Evolutionary conservation across 2,888 invertebrate genomes (phyloP), one percentile per base, ranked within the genome.

Genomic region (Molanna angustata): DNA sequence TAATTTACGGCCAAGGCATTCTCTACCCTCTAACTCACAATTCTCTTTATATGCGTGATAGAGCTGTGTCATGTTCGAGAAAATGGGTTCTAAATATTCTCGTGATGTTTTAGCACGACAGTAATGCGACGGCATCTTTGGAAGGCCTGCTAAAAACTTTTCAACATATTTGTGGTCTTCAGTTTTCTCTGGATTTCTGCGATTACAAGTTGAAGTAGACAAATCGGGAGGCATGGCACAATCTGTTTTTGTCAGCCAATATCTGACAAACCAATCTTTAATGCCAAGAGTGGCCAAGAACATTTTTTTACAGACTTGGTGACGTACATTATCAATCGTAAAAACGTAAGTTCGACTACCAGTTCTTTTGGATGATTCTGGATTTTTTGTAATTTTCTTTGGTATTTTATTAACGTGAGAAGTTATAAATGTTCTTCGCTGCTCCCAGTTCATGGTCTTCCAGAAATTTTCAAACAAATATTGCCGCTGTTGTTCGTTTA

Each of bases 371-470:
- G 3, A 17, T 18, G 39, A 39, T 3, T 39, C 18, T 39, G 39
- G 39, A 39, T 39, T 39, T 17, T 39, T 39, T 39, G 39, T 39
- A 7, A 17, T 39, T 18, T 39, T 39, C 18, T 39, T 39, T 39
- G 14, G 4, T 17, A 39, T 9, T 17, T 17, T 39, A 7, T 4
- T 17, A 39, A 39, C 18, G n/a, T 39, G 39, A 39, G 39, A 39
- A 18, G 17, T 17, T 13, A 39, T 18, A 17, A 39, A 39, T 39
- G 39, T 13, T 17, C 39, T 39, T 18, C 39, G 39, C n/a, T 39
- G 39, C 6, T 39, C 39, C 39, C 39, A 39, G n/a, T 39, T 39
- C 39, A 39, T 39, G 18, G 16, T 6, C 4, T 39, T 39, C 39
- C 39, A 39, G 14, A 39, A 39, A 17, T 14, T 17, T 17, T 14